These are phyloP conservation scores for Macrochelys suwanniensis DNA, from an alignment of 2,797 vertebrate species.

Conservation along the genomic window DNA sequence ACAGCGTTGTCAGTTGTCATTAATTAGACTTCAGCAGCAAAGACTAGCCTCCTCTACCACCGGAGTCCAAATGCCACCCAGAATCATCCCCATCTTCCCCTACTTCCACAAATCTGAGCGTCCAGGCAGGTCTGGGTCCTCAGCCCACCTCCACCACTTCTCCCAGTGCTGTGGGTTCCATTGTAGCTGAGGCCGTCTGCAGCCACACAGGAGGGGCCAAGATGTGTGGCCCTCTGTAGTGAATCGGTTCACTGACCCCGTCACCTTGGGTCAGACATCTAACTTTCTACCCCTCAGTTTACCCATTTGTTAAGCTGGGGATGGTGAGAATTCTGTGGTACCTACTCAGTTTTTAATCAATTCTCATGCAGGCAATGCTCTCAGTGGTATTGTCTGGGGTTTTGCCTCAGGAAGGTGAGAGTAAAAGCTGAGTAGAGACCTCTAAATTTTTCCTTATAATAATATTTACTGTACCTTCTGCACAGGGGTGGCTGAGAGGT, in stretches of 20 bases:
- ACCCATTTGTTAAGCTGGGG: not conserved
- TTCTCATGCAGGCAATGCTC: not conserved
- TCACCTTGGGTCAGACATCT: not conserved
- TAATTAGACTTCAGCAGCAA: not conserved
- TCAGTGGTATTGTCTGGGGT: not conserved
- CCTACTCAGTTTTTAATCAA: not conserved
- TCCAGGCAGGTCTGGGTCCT: not conserved
- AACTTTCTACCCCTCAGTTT: not conserved
- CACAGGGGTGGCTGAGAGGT: not conserved
- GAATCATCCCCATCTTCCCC: not conserved
- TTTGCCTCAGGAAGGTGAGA: not conserved
- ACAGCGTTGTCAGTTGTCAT: not conserved
- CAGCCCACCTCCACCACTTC: not conserved
- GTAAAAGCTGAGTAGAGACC: accelerated
- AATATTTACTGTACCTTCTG: not conserved
- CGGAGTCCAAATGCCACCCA: not conserved
- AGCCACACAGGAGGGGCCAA: not conserved
- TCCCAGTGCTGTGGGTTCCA: not conserved
- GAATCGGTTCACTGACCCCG: not conserved
- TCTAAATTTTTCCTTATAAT: not conserved
- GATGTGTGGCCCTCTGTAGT: not conserved
- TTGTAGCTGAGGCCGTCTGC: not conserved
- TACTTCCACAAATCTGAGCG: not conserved
- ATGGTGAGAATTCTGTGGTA: not conserved
- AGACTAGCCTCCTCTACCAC: not conserved